Conservation (phyloP, 2,113 vertebrate genomes). For the Ursus arctos region DNA sequence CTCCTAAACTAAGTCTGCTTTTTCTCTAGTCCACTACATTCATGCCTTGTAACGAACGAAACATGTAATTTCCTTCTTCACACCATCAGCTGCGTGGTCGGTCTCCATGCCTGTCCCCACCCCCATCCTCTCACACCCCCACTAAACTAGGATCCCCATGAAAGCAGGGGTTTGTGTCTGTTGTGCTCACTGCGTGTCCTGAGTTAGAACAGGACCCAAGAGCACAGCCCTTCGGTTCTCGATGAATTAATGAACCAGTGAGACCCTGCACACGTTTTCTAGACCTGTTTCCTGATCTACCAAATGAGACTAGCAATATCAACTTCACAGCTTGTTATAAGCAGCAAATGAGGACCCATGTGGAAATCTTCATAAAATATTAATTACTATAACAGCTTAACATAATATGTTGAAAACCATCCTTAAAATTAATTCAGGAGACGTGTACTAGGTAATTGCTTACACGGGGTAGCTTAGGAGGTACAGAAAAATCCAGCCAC, state of each 20-base stretch:
- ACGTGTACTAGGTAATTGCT: background rate
- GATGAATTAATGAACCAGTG: background rate
- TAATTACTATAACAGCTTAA: background rate
- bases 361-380: background rate
- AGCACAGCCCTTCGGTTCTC: no score
- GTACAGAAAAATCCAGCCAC: background rate
- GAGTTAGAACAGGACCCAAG: background rate
- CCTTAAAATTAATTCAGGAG: background rate
- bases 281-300: background rate
- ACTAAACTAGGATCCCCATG: rapidly evolving
- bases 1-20: background rate
- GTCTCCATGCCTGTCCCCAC: rapidly evolving
- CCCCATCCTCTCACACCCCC: rapidly evolving
- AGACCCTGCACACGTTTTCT: rapidly evolving
- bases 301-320: background rate
- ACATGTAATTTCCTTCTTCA: background rate
- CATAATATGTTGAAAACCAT: background rate
- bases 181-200: no score
- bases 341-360: background rate
- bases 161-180: background rate
- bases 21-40: background rate
- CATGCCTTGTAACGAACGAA: rapidly evolving
- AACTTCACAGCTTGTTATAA: no score
- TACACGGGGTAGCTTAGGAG: rapidly evolving
- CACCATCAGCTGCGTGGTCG: rapidly evolving